These are phyloP conservation scores for Cantharis rustica DNA, from an alignment of 2,888 invertebrate genomes.

Conservation along the genomic window DNA sequence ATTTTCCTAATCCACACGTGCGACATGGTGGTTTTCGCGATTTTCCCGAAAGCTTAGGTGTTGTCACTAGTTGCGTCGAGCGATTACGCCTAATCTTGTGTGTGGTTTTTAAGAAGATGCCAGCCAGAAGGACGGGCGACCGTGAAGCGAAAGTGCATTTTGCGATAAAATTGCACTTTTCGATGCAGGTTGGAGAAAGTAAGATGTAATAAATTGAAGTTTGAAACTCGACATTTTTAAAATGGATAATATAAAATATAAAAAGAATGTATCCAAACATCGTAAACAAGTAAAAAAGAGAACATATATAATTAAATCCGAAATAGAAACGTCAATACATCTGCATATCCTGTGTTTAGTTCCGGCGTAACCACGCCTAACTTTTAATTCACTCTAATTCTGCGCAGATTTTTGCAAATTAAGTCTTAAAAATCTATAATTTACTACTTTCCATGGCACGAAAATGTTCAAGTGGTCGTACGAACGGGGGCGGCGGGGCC, in stretches of 20 bases:
- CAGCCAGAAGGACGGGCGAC: background rate
- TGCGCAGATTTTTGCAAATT: conserved; percentile 57
- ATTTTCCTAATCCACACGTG: background rate
- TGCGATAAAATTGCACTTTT: background rate
- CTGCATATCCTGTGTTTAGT: conserved; percentile 46
- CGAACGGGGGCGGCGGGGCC: conserved; percentile 32
- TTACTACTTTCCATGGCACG: conserved; percentile 48
- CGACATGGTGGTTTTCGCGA: background rate
- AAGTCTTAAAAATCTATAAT: conserved; percentile 53
- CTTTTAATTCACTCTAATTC: conserved; percentile 57
- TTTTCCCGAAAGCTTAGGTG: background rate
- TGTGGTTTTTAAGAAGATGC: background rate
- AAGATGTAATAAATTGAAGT: background rate
- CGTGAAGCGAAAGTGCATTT: background rate
- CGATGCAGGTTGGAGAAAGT: background rate
- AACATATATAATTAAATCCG: conserved; percentile 56
- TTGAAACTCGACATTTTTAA: conserved; percentile 35
- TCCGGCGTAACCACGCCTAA: conserved; percentile 54
- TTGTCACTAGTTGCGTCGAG: background rate
- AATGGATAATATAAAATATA: conserved; percentile 40
- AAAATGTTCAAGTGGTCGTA: conserved; percentile 31
- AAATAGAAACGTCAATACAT: conserved; percentile 58
- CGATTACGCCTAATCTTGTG: background rate
- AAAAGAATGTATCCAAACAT: conserved; percentile 41
- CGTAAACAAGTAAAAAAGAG: conserved; percentile 50